Evolutionary conservation across 2,113 vertebrate species (phyloP).

Genomic region (Promerops cafer): DNA sequence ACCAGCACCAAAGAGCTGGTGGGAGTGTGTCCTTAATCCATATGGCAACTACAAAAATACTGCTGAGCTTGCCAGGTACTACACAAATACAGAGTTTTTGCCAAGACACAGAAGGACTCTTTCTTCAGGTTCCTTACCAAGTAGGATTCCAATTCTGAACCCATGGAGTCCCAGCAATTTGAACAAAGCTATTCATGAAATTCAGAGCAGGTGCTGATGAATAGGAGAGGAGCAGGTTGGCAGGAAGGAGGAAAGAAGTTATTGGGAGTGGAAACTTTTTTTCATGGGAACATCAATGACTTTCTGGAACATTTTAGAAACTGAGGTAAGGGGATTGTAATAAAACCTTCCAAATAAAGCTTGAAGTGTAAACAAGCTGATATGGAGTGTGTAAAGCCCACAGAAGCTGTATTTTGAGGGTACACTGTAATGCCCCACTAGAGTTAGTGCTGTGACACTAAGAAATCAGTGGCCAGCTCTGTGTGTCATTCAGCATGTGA

Average conservation of each 20-base stretch:
- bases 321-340: background rate
- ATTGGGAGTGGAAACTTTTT: background rate
- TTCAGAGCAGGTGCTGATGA: background rate
- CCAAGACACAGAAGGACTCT: background rate
- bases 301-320: background rate
- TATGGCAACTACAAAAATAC: background rate
- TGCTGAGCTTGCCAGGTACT: background rate
- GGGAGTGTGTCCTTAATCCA: background rate
- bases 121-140: background rate
- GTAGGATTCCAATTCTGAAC: background rate
- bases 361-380: background rate
- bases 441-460: background rate
- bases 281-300: background rate
- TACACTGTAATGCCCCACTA: background rate
- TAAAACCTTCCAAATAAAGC: background rate
- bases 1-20: background rate
- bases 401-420: background rate
- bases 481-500: background rate
- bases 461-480: background rate
- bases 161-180: background rate
- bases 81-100: background rate
- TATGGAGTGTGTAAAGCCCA: background rate
- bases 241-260: background rate
- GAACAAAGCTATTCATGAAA: background rate
- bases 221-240: background rate